Percentiles rank a stretch among this genome's conserved stretches.
phyloP scores from a whole-genome alignment of 2,888 invertebrate genomes.

The Gerris lacustris region DNA sequence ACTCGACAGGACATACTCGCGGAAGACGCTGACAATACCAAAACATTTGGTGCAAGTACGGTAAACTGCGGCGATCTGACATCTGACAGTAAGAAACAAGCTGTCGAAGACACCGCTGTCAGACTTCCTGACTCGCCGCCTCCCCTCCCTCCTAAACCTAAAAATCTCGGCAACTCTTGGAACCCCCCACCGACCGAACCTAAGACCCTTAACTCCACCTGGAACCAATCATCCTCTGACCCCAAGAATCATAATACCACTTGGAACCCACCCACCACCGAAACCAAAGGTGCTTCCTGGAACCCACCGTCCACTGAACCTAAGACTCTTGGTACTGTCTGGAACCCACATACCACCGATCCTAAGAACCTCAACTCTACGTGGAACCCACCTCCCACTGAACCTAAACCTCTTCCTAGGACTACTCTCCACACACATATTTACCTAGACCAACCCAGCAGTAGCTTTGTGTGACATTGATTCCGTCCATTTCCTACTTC shows the following conservation, averaged over 20 bases:
- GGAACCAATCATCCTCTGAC: too few species aligned
- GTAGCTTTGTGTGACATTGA: slow-evolving; percentile 47
- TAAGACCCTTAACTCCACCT: neutral
- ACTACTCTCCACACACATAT: slow-evolving; percentile 35
- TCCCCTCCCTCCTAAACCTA: slow-evolving; percentile 62
- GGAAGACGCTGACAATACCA: slow-evolving; percentile 30
- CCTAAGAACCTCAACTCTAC: slow-evolving; percentile 44
- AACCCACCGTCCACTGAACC: neutral
- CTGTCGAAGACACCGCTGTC: neutral
- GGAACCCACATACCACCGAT: slow-evolving; percentile 54
- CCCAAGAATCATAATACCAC: slow-evolving; percentile 6
- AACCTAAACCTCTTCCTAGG: slow-evolving; percentile 21
- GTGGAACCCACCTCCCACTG: neutral
- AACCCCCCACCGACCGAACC: neutral
- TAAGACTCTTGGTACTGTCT: slow-evolving; percentile 21
- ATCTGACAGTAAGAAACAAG: neutral
- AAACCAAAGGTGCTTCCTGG: slow-evolving; percentile 38
- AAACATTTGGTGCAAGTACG: slow-evolving; percentile 16
- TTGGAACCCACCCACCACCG: slow-evolving; percentile 54
- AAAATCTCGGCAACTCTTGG: slow-evolving; percentile 38
- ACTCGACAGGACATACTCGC: slow-evolving; percentile 33
- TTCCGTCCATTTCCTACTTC: too few species aligned
- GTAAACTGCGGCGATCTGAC: neutral
- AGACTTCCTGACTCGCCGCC: slow-evolving; percentile 41
- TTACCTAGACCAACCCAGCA: slow-evolving; percentile 50